Percentiles rank a stretch among this genome's conserved stretches.
Evolutionary conservation across 2,113 vertebrate genomes (phyloP).

Genomic region (Halcyon malimbica): DNA sequence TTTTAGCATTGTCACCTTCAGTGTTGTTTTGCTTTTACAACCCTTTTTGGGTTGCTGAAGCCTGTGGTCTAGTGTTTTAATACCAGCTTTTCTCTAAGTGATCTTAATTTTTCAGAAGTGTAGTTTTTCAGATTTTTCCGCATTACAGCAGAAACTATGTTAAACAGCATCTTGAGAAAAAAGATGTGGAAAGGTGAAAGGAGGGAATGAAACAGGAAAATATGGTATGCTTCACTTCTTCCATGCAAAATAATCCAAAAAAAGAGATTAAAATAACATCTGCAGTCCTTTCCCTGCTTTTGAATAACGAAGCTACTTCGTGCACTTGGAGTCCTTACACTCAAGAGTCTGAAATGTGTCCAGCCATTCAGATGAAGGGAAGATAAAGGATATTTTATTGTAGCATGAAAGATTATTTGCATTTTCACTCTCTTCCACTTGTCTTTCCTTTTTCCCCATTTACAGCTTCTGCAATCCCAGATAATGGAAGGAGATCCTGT

Average conservation of each 20-base stretch:
- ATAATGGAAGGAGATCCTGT: conserved; percentile 93
- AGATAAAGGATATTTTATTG: neutral
- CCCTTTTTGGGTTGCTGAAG: neutral
- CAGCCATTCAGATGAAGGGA: neutral
- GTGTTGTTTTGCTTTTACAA: neutral
- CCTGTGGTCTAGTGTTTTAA: neutral
- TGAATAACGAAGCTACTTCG: neutral
- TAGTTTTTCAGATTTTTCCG: neutral
- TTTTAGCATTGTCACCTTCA: neutral
- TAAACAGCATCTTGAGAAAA: neutral
- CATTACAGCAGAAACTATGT: neutral
- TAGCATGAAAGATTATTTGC: neutral
- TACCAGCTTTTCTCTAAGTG: neutral
- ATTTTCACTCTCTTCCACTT: neutral
- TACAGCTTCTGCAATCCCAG: conserved; percentile 92
- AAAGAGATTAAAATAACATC: neutral
- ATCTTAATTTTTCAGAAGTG: neutral
- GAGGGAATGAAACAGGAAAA: neutral
- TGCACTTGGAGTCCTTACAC: neutral
- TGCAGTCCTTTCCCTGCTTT: neutral
- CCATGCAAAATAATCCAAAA: neutral
- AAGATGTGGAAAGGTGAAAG: neutral
- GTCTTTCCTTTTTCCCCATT: conserved; percentile 36
- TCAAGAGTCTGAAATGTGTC: neutral
- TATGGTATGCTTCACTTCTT: neutral